These are phyloP conservation scores for Sminthurides bifidus DNA, from an alignment of 1,140 invertebrate species.

Conservation along the genomic window DNA sequence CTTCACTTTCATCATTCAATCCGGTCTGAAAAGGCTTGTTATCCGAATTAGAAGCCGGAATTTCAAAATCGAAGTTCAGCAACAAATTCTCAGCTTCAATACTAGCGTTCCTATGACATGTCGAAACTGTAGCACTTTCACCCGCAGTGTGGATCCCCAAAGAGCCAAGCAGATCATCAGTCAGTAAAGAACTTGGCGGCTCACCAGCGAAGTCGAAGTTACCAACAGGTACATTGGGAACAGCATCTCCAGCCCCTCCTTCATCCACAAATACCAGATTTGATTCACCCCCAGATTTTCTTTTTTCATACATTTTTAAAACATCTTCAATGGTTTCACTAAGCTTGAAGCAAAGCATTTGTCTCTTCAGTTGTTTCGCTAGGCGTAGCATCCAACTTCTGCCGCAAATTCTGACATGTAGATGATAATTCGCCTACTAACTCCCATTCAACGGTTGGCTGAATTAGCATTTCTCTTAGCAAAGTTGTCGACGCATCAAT, in stretches of 20 bases:
- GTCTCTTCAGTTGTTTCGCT: constrained; percentile 31
- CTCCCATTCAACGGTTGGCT: constrained; percentile 22
- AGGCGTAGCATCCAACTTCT: constrained; percentile 19
- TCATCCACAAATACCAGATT: too few species aligned
- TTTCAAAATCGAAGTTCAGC: constrained; percentile 26
- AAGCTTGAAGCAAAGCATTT: constrained; percentile 23
- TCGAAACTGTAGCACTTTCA: background rate
- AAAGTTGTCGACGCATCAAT: constrained; percentile 29
- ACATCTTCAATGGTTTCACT: constrained; percentile 30
- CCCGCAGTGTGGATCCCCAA: background rate
- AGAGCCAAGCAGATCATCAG: constrained; percentile 26
- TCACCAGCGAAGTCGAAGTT: background rate
- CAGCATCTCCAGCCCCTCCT: background rate
- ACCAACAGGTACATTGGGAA: background rate
- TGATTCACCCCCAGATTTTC: too few species aligned
- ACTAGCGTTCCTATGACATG: background rate
- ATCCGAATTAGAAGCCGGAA: background rate
- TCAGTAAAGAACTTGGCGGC: constrained; percentile 14
- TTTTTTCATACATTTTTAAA: constrained; percentile 20
- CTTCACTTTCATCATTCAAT: background rate
- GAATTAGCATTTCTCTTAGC: constrained; percentile 26
- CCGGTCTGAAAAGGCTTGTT: background rate
- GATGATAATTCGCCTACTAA: constrained; percentile 24
- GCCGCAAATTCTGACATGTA: constrained; percentile 20
- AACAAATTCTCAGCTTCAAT: constrained; percentile 18